Conservation (phyloP, 2,113 vertebrate species). For the Microtus montanus region DNA sequence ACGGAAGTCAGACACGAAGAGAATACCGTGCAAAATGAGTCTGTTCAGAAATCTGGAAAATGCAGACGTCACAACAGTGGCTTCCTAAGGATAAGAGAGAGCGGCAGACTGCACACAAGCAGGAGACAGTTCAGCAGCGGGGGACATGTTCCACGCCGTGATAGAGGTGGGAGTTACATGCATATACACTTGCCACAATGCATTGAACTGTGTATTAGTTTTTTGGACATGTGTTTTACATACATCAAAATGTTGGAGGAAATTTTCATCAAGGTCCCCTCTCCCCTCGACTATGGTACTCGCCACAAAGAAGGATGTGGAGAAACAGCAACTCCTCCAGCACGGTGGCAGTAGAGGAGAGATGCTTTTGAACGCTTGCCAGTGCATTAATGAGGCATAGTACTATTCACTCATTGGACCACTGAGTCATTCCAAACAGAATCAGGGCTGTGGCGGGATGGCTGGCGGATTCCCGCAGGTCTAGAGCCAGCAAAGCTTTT, state of each 20-base stretch:
- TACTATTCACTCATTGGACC: background rate
- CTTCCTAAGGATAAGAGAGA: background rate
- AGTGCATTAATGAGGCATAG: background rate
- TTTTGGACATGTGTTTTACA: background rate
- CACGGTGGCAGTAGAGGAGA: background rate
- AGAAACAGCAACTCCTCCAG: background rate
- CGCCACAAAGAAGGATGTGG: background rate
- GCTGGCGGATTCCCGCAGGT: background rate
- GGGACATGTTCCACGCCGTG: background rate
- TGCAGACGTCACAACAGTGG: background rate
- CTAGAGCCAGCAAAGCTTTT: background rate
- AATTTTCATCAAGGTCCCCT: background rate
- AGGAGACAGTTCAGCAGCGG: background rate
- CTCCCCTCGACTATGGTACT: background rate
- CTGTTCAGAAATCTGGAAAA: background rate
- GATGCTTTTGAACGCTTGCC: background rate
- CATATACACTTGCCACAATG: background rate
- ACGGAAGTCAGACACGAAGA: constrained; percentile 23
- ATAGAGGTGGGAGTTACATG: background rate
- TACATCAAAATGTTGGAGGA: background rate
- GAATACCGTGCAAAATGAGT: background rate
- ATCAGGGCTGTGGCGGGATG: background rate
- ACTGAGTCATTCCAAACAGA: constrained; percentile 30
- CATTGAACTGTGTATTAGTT: background rate
- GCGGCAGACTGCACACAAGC: background rate